Conservation (phyloP, 2,888 invertebrate genomes). For the Latrodectus hesperus region DNA sequence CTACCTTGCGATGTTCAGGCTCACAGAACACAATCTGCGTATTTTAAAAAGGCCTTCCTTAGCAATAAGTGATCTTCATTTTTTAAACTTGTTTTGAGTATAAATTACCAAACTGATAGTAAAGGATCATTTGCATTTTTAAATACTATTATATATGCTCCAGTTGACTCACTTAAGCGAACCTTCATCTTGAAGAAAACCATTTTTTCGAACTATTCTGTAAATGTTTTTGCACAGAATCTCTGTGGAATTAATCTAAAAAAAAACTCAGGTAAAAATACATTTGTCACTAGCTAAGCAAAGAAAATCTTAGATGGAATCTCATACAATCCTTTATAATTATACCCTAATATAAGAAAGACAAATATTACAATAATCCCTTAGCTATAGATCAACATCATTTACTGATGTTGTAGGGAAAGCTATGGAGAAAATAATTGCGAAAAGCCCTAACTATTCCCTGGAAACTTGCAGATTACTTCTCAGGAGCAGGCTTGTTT, state of each 20-base stretch:
- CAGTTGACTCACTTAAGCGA: constrained; percentile 17
- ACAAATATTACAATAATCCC: too few species aligned
- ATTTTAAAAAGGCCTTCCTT: constrained; percentile 19
- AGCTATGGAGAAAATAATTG: too few species aligned
- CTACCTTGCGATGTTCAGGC: constrained; percentile 9
- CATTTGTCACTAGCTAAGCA: too few species aligned
- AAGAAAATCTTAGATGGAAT: too few species aligned
- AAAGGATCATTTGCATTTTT: constrained; percentile 15
- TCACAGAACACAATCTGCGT: constrained; percentile 15
- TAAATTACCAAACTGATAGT: constrained; percentile 30
- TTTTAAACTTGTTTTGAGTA: constrained; percentile 11
- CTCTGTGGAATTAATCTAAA: not conserved
- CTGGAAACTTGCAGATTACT: too few species aligned
- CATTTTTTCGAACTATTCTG: not conserved
- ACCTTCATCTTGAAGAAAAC: constrained; percentile 14
- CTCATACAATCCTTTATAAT: too few species aligned
- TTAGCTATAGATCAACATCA: too few species aligned
- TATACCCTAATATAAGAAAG: too few species aligned
- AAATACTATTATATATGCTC: constrained; percentile 1
- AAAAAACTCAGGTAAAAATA: too few species aligned
- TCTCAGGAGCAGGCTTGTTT: too few species aligned
- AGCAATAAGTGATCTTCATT: constrained; percentile 20
- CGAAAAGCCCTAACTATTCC: too few species aligned
- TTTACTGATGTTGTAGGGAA: too few species aligned
- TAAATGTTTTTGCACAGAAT: not conserved